phyloP scores from a whole-genome alignment of 2,797 vertebrate genomes.

The Crypturellus tataupa region DNA sequence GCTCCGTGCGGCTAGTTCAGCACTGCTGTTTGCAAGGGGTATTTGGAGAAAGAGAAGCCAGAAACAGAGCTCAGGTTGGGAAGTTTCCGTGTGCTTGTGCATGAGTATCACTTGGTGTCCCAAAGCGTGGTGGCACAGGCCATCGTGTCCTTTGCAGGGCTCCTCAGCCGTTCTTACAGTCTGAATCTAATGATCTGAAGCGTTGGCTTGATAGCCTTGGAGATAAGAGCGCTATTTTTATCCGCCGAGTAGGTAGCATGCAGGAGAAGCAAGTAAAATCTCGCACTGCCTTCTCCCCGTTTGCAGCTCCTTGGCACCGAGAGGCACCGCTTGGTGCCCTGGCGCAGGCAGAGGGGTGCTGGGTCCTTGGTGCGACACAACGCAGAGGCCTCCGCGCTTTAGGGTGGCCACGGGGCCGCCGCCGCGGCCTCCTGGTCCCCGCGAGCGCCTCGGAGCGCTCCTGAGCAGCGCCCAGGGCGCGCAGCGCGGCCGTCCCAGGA shows the following conservation, averaged over 20 bases:
- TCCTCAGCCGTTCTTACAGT: slow-evolving; percentile 9
- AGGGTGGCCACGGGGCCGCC: neutral
- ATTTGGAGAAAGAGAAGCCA: neutral
- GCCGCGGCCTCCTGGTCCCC: slow-evolving; percentile 20
- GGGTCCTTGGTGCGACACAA: neutral
- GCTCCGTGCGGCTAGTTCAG: neutral
- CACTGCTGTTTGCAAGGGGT: neutral
- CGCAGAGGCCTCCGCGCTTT: neutral
- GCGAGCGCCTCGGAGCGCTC: slow-evolving; percentile 7
- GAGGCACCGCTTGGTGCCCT: neutral
- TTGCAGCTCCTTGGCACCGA: neutral
- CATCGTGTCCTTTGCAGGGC: neutral
- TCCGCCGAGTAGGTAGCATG: neutral
- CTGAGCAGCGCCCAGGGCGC: slow-evolving; percentile 49
- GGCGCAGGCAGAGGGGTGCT: neutral
- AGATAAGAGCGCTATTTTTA: slow-evolving; percentile 47
- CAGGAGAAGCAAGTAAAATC: slow-evolving; percentile 1
- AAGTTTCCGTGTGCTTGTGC: neutral
- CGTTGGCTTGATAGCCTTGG: slow-evolving; percentile 26
- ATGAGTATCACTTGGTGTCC: neutral
- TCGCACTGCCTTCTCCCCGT: neutral
- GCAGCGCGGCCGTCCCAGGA: neutral
- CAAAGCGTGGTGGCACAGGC: neutral
- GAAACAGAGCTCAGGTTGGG: neutral
- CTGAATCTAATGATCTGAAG: slow-evolving; percentile 35